These are phyloP conservation scores for Noctua janthina DNA, from an alignment of 2,888 invertebrate species.

Conservation along the genomic window DNA sequence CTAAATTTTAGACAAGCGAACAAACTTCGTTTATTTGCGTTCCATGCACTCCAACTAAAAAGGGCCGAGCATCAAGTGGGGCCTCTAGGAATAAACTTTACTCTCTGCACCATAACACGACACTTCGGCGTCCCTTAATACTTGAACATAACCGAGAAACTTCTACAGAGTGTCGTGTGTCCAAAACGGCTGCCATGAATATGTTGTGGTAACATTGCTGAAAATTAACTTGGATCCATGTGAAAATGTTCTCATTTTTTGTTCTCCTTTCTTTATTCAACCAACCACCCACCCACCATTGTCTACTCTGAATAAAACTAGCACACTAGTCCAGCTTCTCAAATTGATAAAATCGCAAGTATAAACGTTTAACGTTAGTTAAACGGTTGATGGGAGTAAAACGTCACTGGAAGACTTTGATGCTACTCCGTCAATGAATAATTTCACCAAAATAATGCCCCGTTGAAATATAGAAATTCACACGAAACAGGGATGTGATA, in stretches of 20 bases:
- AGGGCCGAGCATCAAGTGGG: constrained; percentile 16
- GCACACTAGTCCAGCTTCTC: neutral
- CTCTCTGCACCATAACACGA: constrained; percentile 39
- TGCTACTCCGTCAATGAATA: neutral
- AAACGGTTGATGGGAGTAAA: neutral
- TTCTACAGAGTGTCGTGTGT: constrained; percentile 15
- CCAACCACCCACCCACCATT: neutral
- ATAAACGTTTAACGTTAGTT: neutral
- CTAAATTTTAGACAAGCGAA: neutral
- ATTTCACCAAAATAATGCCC: neutral
- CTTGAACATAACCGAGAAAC: constrained; percentile 23
- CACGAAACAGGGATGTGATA: neutral
- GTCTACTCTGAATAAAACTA: neutral
- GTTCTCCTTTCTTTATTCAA: neutral
- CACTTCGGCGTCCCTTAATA: constrained; percentile 22
- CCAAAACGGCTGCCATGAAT: constrained; percentile 7
- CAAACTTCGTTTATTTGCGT: neutral
- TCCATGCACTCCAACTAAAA: constrained; percentile 42
- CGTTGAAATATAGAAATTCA: neutral
- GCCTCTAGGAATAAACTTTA: constrained; percentile 55
- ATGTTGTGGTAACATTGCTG: constrained; percentile 2
- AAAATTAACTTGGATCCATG: neutral
- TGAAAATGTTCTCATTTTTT: neutral
- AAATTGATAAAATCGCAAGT: neutral
- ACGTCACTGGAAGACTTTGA: neutral